A percentile compares a stretch with the other conserved stretches of the same genome.
Conservation (phyloP, 1,140 invertebrate genomes). For the Trichomalopsis sarcophagae region DNA sequence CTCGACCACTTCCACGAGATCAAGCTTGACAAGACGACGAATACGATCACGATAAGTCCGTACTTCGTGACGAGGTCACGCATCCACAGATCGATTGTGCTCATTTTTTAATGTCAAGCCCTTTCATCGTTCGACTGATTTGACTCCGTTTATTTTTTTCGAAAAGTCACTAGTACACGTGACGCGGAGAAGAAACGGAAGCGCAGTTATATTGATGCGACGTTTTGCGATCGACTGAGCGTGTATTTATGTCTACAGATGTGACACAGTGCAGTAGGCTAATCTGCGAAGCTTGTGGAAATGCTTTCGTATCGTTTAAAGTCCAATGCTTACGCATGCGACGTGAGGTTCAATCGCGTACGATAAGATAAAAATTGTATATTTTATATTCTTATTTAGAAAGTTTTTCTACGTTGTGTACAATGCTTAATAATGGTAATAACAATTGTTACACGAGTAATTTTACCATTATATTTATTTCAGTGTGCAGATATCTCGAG, state of each 20-base stretch:
- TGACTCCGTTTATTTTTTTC: too few species aligned
- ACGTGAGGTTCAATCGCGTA: constrained; percentile 3
- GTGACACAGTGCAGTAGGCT: background rate
- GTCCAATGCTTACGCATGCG: background rate
- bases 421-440: too few species aligned
- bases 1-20: constrained; percentile 61
- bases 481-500: too few species aligned
- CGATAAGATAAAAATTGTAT: constrained; percentile 51
- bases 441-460: too few species aligned
- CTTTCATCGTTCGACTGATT: too few species aligned
- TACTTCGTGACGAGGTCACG: constrained; percentile 64
- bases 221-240: background rate
- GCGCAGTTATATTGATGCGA: too few species aligned
- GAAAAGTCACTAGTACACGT: too few species aligned
- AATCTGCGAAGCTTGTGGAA: background rate
- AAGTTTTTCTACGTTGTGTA: too few species aligned
- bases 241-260: background rate
- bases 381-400: too few species aligned
- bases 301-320: constrained; percentile 4
- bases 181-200: too few species aligned
- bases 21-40: constrained; percentile 32
- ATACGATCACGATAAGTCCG: constrained; percentile 52
- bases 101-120: constrained; percentile 57
- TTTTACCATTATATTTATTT: too few species aligned
- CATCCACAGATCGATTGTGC: constrained; percentile 65